Evolutionary conservation across 2,888 invertebrate genomes (phyloP).

Genomic region (Drosophila cognata): DNA sequence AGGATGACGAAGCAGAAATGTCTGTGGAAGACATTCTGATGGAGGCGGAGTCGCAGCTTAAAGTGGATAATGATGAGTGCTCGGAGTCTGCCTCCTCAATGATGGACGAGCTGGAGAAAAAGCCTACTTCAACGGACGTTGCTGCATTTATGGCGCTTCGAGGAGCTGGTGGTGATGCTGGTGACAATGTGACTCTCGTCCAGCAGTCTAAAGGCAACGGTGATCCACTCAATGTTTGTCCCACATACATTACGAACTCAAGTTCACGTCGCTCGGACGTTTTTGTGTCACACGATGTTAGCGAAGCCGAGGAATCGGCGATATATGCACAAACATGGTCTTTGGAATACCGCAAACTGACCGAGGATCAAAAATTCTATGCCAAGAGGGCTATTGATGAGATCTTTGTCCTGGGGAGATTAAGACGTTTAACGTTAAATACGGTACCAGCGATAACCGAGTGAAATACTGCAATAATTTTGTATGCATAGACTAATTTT

Average conservation of each 20-base stretch:
- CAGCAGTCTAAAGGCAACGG: slow-evolving; percentile 24
- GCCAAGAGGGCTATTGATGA: slow-evolving; percentile 71
- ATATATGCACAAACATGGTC: slow-evolving; percentile 70
- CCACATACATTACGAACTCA: slow-evolving; percentile 1
- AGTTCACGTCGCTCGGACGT: slow-evolving; percentile 34
- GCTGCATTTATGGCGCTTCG: slow-evolving; percentile 49
- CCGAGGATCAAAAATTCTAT: slow-evolving; percentile 69
- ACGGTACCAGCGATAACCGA: slow-evolving; percentile 64
- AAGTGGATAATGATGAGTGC: slow-evolving; percentile 43
- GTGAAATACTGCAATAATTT: slow-evolving; percentile 24
- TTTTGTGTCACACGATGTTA: slow-evolving; percentile 47
- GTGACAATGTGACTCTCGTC: not conserved
- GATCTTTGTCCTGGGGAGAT: slow-evolving; percentile 65
- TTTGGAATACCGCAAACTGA: slow-evolving; percentile 66
- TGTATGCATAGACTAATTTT: slow-evolving; percentile 18
- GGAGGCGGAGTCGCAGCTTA: slow-evolving; percentile 40
- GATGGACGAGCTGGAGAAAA: slow-evolving; percentile 53
- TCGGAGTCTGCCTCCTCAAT: slow-evolving; percentile 17
- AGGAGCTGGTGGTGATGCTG: slow-evolving; percentile 17
- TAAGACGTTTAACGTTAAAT: slow-evolving; percentile 61
- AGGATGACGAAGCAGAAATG: slow-evolving; percentile 48
- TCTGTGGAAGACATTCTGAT: slow-evolving; percentile 32
- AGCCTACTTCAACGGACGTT: slow-evolving; percentile 53
- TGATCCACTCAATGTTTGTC: slow-evolving; percentile 21
- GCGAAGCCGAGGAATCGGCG: slow-evolving; percentile 56